A percentile compares a stretch with the other conserved stretches of the same genome.
These are phyloP conservation scores for Lepidocyrtinus sp. DNA, from an alignment of 2,888 invertebrate genomes.

Conservation along the genomic window DNA sequence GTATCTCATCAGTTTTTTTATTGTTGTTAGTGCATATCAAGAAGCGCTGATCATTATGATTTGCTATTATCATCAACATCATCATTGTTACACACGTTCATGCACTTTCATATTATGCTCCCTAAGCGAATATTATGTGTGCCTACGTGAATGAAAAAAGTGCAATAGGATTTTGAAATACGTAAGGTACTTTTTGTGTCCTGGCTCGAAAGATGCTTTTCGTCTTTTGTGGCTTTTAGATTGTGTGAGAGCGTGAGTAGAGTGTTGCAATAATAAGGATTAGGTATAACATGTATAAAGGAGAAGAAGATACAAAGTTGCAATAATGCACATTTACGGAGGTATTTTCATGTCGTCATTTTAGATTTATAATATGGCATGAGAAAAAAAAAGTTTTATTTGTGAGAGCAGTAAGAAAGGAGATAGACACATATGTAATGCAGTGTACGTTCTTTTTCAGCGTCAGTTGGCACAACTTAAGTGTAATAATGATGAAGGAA, in stretches of 20 bases:
- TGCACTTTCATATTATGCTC: not conserved
- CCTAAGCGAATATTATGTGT: not conserved
- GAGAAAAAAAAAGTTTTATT: constrained; percentile 34
- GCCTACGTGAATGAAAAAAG: not conserved
- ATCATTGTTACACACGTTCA: not conserved
- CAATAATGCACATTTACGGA: constrained; percentile 33
- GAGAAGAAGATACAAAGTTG: constrained; percentile 23
- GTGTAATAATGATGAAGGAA: constrained; percentile 42
- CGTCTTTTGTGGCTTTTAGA: not conserved
- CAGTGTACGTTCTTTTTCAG: constrained; percentile 38
- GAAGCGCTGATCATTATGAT: not conserved
- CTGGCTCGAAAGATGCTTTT: not conserved
- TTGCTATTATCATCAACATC: not conserved
- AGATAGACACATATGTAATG: constrained; percentile 27
- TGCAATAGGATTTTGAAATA: constrained; percentile 49
- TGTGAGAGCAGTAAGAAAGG: not conserved
- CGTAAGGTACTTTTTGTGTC: constrained; percentile 50
- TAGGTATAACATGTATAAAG: not conserved
- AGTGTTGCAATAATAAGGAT: not conserved
- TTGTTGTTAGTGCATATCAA: not conserved
- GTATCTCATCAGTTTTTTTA: not conserved
- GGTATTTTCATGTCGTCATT: constrained; percentile 16
- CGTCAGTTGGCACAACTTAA: constrained; percentile 57
- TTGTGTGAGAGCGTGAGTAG: constrained; percentile 22
- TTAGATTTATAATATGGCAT: constrained; percentile 40